Conservation (phyloP, 1,140 invertebrate species). For the Sarcophaga bullata region DNA sequence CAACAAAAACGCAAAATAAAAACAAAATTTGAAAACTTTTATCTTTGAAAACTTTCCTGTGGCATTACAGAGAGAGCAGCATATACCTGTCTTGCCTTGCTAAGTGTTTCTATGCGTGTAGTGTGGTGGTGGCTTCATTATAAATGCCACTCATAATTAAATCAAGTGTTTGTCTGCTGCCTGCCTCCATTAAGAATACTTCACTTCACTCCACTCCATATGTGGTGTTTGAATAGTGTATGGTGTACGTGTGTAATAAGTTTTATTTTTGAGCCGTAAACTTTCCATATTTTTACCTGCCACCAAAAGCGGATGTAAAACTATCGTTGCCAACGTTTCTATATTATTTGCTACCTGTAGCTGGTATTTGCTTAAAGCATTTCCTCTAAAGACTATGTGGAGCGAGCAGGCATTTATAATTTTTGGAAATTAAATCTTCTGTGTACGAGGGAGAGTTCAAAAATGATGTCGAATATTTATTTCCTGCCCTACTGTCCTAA, state of each 20-base stretch:
- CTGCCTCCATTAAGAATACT: constrained; percentile 39
- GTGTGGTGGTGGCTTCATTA: constrained; percentile 43
- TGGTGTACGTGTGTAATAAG: neutral
- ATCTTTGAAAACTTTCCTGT: neutral
- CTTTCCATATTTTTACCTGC: neutral
- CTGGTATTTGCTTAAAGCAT: neutral
- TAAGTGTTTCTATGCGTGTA: neutral
- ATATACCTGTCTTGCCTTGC: neutral
- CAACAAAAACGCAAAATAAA: too few relatives aligned
- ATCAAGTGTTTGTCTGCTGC: constrained; percentile 63
- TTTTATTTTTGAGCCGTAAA: neutral
- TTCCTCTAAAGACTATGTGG: neutral
- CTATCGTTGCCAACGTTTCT: neutral
- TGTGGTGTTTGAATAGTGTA: neutral
- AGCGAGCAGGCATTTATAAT: neutral
- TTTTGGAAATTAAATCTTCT: neutral
- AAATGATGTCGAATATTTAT: too few relatives aligned
- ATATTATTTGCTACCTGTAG: neutral
- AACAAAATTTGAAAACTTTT: neutral
- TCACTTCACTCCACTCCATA: neutral
- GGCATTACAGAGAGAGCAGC: neutral
- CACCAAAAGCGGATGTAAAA: neutral
- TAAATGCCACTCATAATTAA: constrained; percentile 66
- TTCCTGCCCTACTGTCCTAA: too few relatives aligned
- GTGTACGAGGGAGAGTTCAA: too few relatives aligned